phyloP scores from a whole-genome alignment of 2,113 vertebrate genomes.

The Nerophis lumbriciformis region DNA sequence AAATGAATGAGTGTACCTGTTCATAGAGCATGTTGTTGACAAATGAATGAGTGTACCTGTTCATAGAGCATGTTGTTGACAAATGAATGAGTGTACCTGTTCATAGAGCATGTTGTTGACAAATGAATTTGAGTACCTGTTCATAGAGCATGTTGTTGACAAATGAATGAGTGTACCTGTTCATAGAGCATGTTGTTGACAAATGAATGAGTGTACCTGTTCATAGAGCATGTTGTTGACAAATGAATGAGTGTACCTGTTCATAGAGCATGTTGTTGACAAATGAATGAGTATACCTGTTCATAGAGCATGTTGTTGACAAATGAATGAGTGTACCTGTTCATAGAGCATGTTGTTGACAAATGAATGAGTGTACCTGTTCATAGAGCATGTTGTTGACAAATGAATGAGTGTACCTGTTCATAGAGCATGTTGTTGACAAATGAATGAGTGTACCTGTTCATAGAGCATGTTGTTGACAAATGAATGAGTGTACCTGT shows the following conservation, averaged over 20 bases:
- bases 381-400: constrained; percentile 87
- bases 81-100: constrained; percentile 71
- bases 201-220: constrained; percentile 71
- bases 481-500: constrained; percentile 71
- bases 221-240: constrained; percentile 87
- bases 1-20: constrained; percentile 71
- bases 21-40: constrained; percentile 87
- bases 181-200: constrained; percentile 87
- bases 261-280: constrained; percentile 87
- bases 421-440: constrained; percentile 87
- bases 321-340: constrained; percentile 71
- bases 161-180: constrained; percentile 71
- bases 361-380: constrained; percentile 71
- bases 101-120: constrained; percentile 87
- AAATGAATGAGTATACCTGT: constrained; percentile 71
- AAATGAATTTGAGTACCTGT: constrained; percentile 71
- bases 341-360: constrained; percentile 87
- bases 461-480: constrained; percentile 87
- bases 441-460: constrained; percentile 71
- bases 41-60: constrained; percentile 71
- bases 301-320: constrained; percentile 87
- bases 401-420: constrained; percentile 71
- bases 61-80: constrained; percentile 87
- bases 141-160: constrained; percentile 87
- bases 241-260: constrained; percentile 71